Percentiles rank a stretch among this genome's conserved stretches.
phyloP scores from a whole-genome alignment of 1,140 invertebrate species.

The Metaphire vulgaris region DNA sequence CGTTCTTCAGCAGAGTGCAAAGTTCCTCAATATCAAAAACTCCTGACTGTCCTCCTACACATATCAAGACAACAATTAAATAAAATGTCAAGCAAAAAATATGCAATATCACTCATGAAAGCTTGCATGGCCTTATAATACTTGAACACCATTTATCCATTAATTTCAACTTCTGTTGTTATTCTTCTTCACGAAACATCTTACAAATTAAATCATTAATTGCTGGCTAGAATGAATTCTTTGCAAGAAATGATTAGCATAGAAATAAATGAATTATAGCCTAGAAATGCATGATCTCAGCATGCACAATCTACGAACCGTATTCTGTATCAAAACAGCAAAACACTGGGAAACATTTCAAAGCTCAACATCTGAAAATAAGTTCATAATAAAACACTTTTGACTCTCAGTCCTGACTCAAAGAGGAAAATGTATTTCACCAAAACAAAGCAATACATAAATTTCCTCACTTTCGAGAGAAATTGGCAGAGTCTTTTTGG shows the following conservation, averaged over 20 bases:
- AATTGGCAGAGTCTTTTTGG: conserved; percentile 11
- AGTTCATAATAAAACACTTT: not conserved
- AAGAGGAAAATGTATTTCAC: not conserved
- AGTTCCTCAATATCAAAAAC: conserved; percentile 83
- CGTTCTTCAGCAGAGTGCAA: conserved; percentile 65
- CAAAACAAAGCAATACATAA: not conserved
- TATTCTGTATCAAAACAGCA: not conserved
- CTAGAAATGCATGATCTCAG: not conserved
- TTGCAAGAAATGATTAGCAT: not conserved
- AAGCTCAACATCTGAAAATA: not conserved
- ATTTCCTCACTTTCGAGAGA: conserved; percentile 12
- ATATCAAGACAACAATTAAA: conserved; percentile 49
- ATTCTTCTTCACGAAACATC: too few relatives aligned
- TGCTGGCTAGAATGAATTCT: not conserved
- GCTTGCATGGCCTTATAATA: not conserved
- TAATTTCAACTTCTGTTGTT: too few relatives aligned
- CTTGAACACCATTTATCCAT: too few relatives aligned
- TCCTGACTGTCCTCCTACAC: conserved; percentile 68
- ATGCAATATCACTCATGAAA: not conserved
- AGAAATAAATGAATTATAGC: not conserved
- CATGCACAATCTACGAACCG: not conserved
- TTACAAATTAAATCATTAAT: too few relatives aligned
- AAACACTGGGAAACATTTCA: not conserved
- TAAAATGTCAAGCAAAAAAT: not conserved
- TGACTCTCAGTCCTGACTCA: not conserved